Evolutionary conservation across 2,888 invertebrate species (phyloP).

Genomic region (Chalcosyrphus nemorum): DNA sequence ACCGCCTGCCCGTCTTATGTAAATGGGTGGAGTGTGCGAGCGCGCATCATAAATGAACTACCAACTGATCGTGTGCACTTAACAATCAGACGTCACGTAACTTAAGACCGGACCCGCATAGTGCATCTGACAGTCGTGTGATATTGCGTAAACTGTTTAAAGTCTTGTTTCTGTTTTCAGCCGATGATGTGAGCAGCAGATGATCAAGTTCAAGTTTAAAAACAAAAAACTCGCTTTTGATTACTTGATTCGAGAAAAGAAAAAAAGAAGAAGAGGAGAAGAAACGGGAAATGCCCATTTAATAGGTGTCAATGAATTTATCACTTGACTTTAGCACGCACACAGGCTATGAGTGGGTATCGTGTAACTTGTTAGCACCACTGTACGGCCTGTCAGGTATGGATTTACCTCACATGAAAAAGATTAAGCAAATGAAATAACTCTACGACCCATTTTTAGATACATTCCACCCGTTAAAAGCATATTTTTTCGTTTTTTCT

Average conservation of each 20-base stretch:
- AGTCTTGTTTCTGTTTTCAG: conserved; percentile 14
- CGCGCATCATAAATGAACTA: conserved; percentile 31
- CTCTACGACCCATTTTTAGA: conserved; percentile 13
- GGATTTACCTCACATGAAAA: background rate
- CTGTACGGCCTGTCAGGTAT: background rate
- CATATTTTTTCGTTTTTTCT: background rate
- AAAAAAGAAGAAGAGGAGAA: background rate
- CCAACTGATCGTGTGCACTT: background rate
- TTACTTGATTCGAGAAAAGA: background rate
- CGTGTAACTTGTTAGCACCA: background rate
- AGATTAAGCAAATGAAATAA: conserved; percentile 8
- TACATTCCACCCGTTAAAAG: background rate
- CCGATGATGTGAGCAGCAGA: conserved; percentile 8
- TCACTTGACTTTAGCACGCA: too few species aligned
- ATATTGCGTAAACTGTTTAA: conserved; percentile 45
- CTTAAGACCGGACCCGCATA: background rate
- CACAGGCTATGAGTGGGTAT: too few species aligned
- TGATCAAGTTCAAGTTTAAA: conserved; percentile 38
- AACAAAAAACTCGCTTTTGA: conserved; percentile 16
- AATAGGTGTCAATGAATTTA: conserved; percentile 7
- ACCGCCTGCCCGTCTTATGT: conserved; percentile 11
- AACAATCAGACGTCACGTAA: conserved; percentile 27
- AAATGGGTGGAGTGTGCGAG: conserved; percentile 33
- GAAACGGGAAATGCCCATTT: background rate
- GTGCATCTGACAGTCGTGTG: background rate